A percentile compares a stretch with the other conserved stretches of the same genome.
Evolutionary conservation across 2,888 invertebrate genomes (phyloP).

Genomic region (Netelia fuscicornis): DNA sequence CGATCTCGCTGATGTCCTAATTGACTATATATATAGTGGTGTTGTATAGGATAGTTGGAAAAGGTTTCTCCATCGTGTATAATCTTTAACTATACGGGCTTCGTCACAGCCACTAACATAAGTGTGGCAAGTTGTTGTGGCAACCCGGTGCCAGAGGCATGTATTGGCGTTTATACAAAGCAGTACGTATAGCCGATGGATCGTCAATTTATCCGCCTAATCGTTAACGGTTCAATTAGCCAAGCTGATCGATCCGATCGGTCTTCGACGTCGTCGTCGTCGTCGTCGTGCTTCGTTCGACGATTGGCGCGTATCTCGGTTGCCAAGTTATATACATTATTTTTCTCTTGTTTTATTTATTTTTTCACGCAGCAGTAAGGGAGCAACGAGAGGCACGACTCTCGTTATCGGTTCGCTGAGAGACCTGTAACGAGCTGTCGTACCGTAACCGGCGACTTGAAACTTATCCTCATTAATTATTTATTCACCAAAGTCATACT

Average conservation of each 20-base stretch:
- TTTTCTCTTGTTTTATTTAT: slow-evolving; percentile 24
- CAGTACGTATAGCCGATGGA: slow-evolving; percentile 22
- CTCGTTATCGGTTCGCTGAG: slow-evolving; percentile 52
- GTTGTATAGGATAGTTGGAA: slow-evolving; percentile 25
- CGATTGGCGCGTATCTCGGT: slow-evolving; percentile 45
- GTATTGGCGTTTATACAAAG: slow-evolving; percentile 32
- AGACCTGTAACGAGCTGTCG: slow-evolving; percentile 51
- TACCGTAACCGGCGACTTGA: slow-evolving; percentile 49
- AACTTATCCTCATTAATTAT: slow-evolving; percentile 61
- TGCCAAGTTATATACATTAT: slow-evolving; percentile 15
- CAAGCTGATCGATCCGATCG: slow-evolving; percentile 64
- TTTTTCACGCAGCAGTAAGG: background rate
- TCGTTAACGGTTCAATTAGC: slow-evolving; percentile 71
- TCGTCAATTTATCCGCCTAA: slow-evolving; percentile 65
- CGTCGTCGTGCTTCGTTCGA: slow-evolving; percentile 11
- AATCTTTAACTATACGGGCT: slow-evolving; percentile 53
- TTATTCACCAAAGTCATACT: slow-evolving; percentile 45
- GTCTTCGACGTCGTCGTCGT: slow-evolving; percentile 45
- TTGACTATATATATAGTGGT: slow-evolving; percentile 49
- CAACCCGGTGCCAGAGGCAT: background rate
- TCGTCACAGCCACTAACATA: slow-evolving; percentile 21
- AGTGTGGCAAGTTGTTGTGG: background rate
- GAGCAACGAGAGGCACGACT: slow-evolving; percentile 34
- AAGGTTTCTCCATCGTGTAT: slow-evolving; percentile 30
- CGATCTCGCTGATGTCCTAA: slow-evolving; percentile 65